Evolutionary conservation across 2,797 vertebrate genomes (phyloP), one percentile per base, ranked within the genome.

Genomic region (Alfaro cultratus): DNA sequence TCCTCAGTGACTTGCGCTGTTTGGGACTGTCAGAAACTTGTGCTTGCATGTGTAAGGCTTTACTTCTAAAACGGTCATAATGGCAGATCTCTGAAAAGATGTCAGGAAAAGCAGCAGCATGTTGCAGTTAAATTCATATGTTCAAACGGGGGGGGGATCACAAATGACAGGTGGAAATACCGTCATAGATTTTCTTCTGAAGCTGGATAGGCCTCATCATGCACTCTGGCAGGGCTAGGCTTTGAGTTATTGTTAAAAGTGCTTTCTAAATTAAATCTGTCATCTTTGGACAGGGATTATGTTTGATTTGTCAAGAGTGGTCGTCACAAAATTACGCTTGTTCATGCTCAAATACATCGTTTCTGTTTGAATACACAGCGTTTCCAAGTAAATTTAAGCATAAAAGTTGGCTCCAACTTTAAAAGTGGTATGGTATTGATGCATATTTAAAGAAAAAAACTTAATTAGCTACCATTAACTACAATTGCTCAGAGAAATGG

Each of bases 21-120:
- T 86, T 85, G 36, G 76, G 55, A 74, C 77, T 82, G 82, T 85
- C 79, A 85, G 75, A 88, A 77, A 78, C 62, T 31, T 55, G 78
- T 87, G 49, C 73, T 74, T 68, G 64, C 49, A 47, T 73, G 75
- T 60, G 34, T 77, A 18, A 75, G 53, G 80, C 5, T 36, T 84
- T 81, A 39, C 55, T 47, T 21, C 55, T 23, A 13, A 75, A 80
- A 80, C 60, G 15, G 43, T 79, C 16, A 55, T 45, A 26, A 43
- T 72, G 47, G 71, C 34, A 73, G 36, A 47, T 26, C 10, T 57
- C 18, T 3, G 5, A 77, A 70, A 74, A 73, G 64, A 13, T 57
- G 68, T 70, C 71, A 21, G 74, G n/a, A 72, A 82, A 77, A 47
- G n/a, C 16, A 13, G 18, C 31, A 47, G 2, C 10, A 49, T 49